Base-by-base conservation (phyloP, 2,888 invertebrate species). In the Oxyteleia sp. region DNA sequence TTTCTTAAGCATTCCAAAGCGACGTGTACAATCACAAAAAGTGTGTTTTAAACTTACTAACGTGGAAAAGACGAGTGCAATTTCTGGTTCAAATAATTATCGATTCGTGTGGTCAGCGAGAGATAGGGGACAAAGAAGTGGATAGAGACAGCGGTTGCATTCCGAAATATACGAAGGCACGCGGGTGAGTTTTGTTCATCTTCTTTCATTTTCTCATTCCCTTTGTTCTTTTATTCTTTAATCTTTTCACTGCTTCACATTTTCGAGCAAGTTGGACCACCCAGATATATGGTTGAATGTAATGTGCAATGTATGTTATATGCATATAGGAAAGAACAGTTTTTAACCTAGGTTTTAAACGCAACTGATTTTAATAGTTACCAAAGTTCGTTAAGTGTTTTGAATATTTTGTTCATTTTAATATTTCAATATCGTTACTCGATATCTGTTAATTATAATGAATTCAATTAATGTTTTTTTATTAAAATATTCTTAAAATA, bases 111-210 rank as follows among this genome's bases (percentile, higher is more conserved):
- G 93, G 93, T 93, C 93, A 86, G 83, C 82, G 88, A 84, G 88
- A 87, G 79, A 82, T 66, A 81, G 85, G 78, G 88, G 83, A 85
- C 86, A 90, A 90, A 93, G 92, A 93, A 93, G 89, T 91, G 91
- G 92, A 93, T 93, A 93, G 93, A 93, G 93, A 93, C 93, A 93
- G 93, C 93, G 93, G 92, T 89, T 88, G 91, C 93, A 93, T 93
- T 93, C 93, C 92, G 88, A 78, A 79, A 85, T 81, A 86, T 82
- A 69, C 85, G 88, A 88, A 91, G 91, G 91, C 91, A 92, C 88
- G 91, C 89, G 88, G 87, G 82, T 85, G 74, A 80, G 78, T 78
- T 84, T 84, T 78, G 86, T 86, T 86, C 86, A 88, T 85, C 87
- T 84, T 78, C 84, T 86, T 53, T 83, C 84, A 81, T 86, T 75